These are phyloP conservation scores for Acipenser oxyrinchus DNA, from an alignment of 2,797 vertebrate genomes.

Conservation along the genomic window DNA sequence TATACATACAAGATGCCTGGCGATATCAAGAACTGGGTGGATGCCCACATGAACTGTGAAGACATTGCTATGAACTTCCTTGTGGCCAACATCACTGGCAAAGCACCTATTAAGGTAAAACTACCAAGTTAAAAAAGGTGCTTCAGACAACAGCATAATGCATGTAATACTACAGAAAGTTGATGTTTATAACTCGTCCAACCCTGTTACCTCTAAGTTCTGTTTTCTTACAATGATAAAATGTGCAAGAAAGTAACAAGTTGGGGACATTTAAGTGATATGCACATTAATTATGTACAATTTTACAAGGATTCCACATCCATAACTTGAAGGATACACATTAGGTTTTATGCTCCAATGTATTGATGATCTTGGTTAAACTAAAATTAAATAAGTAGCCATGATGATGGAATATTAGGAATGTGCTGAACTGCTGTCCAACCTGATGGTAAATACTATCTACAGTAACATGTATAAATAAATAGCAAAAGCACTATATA, in stretches of 20 bases:
- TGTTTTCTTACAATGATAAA: neutral
- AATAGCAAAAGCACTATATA: slow-evolving; percentile 15
- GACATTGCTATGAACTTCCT: slow-evolving; percentile 98
- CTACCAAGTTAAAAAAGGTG: neutral
- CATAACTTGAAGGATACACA: too few relatives aligned
- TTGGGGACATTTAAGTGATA: too few relatives aligned
- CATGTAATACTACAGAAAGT: neutral
- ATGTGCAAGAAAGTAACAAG: too few relatives aligned
- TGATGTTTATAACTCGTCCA: neutral
- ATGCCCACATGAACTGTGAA: slow-evolving; percentile 98
- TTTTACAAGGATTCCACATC: too few relatives aligned
- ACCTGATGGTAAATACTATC: too few relatives aligned
- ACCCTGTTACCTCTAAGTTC: slow-evolving; percentile 1
- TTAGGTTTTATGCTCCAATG: too few relatives aligned
- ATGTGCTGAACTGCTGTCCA: too few relatives aligned
- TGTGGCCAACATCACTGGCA: slow-evolving; percentile 93
- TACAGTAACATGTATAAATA: too few relatives aligned
- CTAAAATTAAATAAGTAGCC: too few relatives aligned
- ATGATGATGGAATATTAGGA: too few relatives aligned
- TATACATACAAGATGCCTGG: slow-evolving; percentile 99
- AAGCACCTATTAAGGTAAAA: slow-evolving; percentile 94
- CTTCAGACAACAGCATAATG: slow-evolving; percentile 8
- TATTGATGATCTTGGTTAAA: too few relatives aligned
- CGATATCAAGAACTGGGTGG: slow-evolving; percentile 98
- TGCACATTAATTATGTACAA: too few relatives aligned